Base-by-base conservation (phyloP, 2,113 vertebrate genomes). In the Semnornis frantzii region DNA sequence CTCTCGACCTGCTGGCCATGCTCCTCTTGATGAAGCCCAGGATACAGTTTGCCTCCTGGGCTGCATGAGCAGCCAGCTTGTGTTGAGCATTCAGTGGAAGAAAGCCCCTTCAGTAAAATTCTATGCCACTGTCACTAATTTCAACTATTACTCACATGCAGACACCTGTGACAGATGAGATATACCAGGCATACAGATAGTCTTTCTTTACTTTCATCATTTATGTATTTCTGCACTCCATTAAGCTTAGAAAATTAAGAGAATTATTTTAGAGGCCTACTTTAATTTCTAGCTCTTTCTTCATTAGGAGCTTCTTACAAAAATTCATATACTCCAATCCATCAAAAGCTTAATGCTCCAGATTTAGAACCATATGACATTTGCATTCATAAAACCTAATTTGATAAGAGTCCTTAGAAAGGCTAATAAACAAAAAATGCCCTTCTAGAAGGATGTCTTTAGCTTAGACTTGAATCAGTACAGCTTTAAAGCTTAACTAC, bases 331-430 rank as follows among this genome's bases (percentile, higher is more conserved):
- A 58, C 79, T 92, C 69, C 91, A 78, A 93, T 94, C 91, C 95
- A 92, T 88, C 89, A 91, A 89, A 94, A 91, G 93, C 85, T 95
- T 81, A 94, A 89, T 0, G 3, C 52, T 94, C 85, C 82, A 81
- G 85, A 85, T 95, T 97, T 95, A 94, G 95, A 95, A 78, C 39
- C 63, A 75, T 72, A 76, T 91, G 94, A 91, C 75, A 96, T 97
- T 94, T 97, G 89, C 90, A 94, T 94, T 89, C 79, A 83, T 85
- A 94, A 95, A 95, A 80, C 69, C 85, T 91, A 65, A 91, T 94
- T 95, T 95, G 87, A 85, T 77, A 85, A 21, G 50, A 93, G 82
- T 78, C 79, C 91, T 93, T 85, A 83, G 73, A 83, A 95, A 24
- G 30, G 85, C 50, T 72, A 92, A 92, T 85, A 96, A 97, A 96